Evolutionary conservation across 2,797 vertebrate genomes (phyloP).

Genomic region (Acanthurus leucopareius): DNA sequence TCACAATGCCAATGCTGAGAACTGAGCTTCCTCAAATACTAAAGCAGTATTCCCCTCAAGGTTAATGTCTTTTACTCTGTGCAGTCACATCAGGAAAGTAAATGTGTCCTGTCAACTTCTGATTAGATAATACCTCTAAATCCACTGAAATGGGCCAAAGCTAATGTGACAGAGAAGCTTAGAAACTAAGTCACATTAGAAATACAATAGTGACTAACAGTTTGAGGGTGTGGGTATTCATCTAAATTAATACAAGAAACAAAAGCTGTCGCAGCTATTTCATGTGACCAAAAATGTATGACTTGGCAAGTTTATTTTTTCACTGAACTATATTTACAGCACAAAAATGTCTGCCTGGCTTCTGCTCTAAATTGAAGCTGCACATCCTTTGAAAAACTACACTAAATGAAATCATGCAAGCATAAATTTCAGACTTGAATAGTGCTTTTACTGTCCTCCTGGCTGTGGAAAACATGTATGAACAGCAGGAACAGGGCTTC

Average conservation of each 20-base stretch:
- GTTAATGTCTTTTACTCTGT: constrained; percentile 27
- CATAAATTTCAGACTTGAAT: neutral
- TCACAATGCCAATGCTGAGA: constrained; percentile 14
- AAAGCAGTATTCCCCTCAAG: constrained; percentile 29
- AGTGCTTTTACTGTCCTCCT: neutral
- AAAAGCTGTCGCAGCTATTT: constrained; percentile 3
- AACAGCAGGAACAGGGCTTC: too few relatives aligned
- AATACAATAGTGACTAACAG: constrained; percentile 30
- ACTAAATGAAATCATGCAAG: neutral
- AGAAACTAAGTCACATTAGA: constrained; percentile 26
- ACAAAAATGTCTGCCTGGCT: neutral
- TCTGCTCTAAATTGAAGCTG: neutral
- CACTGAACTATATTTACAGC: neutral
- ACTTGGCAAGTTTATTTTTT: neutral
- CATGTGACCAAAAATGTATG: neutral
- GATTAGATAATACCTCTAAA: constrained; percentile 59
- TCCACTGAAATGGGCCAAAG: constrained; percentile 49
- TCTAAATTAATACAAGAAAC: constrained; percentile 25
- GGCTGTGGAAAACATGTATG: neutral
- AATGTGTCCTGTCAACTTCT: constrained; percentile 38
- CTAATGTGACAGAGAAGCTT: constrained; percentile 44
- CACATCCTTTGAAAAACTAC: constrained; percentile 1
- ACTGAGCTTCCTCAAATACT: constrained; percentile 27
- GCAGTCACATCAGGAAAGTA: constrained; percentile 33
- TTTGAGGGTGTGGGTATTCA: constrained; percentile 28